phyloP scores from a whole-genome alignment of 2,113 vertebrate genomes.

The Bufo bufo region DNA sequence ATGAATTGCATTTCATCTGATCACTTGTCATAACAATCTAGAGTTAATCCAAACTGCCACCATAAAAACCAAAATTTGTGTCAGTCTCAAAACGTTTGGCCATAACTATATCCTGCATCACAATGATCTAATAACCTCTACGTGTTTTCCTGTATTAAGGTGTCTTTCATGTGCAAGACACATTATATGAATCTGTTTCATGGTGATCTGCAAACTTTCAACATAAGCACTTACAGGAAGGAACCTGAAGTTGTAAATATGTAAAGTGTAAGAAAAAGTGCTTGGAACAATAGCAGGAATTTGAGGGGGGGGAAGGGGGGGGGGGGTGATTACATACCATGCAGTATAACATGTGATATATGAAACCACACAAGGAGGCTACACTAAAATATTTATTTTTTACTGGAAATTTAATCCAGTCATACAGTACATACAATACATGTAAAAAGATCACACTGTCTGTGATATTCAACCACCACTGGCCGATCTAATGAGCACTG shows the following conservation, averaged over 20 bases:
- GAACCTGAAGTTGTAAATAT: background rate
- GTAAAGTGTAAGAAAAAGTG: background rate
- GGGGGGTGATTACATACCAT: background rate
- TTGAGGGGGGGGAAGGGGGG: no score
- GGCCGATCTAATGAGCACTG: background rate
- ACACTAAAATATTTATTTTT: background rate
- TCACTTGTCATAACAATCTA: no score
- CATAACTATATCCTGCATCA: no score
- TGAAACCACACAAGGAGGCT: background rate
- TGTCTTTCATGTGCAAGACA: background rate
- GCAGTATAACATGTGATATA: background rate
- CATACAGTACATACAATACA: no score
- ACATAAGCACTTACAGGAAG: conserved; percentile 6
- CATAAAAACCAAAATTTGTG: no score
- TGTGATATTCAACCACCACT: background rate
- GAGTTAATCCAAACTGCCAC: no score
- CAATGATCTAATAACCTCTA: no score
- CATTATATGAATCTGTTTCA: background rate
- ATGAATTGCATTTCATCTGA: no score
- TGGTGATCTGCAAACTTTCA: background rate
- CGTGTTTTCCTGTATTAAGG: background rate
- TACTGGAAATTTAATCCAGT: background rate
- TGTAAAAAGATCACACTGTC: no score
- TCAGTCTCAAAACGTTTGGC: no score
- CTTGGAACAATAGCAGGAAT: conserved; percentile 6